phyloP scores from a whole-genome alignment of 1,140 invertebrate genomes.

The Drosophila paulistorum region DNA sequence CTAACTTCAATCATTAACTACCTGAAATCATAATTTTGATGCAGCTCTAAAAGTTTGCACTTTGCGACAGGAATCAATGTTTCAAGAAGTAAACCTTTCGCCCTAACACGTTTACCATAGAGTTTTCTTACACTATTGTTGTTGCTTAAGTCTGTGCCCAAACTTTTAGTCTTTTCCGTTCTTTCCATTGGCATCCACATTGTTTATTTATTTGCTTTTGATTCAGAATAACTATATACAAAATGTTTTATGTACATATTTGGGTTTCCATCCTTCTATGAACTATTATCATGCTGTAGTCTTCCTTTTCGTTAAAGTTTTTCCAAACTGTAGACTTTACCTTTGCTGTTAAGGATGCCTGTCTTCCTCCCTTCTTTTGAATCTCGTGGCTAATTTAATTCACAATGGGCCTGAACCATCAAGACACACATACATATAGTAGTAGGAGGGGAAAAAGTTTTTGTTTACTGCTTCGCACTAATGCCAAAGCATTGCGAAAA shows the following conservation, averaged over 20 bases:
- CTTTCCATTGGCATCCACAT: neutral
- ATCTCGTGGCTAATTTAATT: slow-evolving; percentile 58
- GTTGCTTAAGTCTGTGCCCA: neutral
- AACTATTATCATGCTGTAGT: neutral
- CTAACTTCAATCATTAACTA: too few species aligned
- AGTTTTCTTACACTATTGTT: neutral
- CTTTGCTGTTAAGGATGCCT: slow-evolving; percentile 6
- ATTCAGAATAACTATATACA: slow-evolving; percentile 4
- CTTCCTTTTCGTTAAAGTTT: slow-evolving; percentile 6
- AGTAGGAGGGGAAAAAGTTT: slow-evolving; percentile 48
- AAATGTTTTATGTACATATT: slow-evolving; percentile 9
- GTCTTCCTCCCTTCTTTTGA: neutral
- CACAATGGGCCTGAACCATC: slow-evolving; percentile 50
- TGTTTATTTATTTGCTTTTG: slow-evolving; percentile 8
- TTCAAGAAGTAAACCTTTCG: too few species aligned
- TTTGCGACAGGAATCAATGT: too few species aligned
- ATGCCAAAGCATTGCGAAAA: neutral
- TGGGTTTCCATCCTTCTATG: neutral
- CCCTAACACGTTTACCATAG: too few species aligned
- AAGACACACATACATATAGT: neutral
- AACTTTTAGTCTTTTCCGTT: neutral
- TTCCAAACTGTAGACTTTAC: slow-evolving; percentile 12
- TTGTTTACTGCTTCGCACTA: slow-evolving; percentile 46
- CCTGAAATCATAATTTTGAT: too few species aligned
- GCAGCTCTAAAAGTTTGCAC: too few species aligned